A percentile compares a stretch with the other conserved stretches of the same genome.
These are phyloP conservation scores for Intellagama lesueurii DNA, from an alignment of 2,797 vertebrate genomes.

Conservation along the genomic window DNA sequence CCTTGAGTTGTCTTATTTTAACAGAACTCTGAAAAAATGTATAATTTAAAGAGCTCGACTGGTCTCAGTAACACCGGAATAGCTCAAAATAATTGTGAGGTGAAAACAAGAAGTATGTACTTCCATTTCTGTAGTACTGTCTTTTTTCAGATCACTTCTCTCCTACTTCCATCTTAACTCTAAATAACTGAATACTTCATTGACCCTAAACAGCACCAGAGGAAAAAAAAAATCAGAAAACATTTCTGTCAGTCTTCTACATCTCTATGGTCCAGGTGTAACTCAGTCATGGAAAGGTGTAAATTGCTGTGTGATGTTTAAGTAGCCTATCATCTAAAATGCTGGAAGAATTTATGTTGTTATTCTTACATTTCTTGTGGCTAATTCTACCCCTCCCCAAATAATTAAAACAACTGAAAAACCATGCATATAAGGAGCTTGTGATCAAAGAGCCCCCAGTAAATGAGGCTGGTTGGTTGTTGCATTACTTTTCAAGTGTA, in stretches of 20 bases:
- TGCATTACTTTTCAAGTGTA: too few species aligned
- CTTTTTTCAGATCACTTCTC: background rate
- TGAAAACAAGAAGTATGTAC: background rate
- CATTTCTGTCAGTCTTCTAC: background rate
- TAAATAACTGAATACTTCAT: background rate
- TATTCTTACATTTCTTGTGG: too few species aligned
- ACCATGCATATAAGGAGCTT: too few species aligned
- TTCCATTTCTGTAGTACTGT: background rate
- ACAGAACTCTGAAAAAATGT: background rate
- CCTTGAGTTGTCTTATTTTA: background rate
- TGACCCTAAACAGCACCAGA: background rate
- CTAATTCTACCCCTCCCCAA: too few species aligned
- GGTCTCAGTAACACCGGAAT: background rate
- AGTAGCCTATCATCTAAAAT: background rate
- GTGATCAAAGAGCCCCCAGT: too few species aligned
- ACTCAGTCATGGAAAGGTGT: too few species aligned
- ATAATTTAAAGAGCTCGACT: background rate
- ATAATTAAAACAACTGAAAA: too few species aligned
- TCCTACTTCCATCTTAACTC: background rate
- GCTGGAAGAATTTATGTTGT: background rate
- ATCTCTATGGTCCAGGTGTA: background rate
- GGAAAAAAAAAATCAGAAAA: background rate
- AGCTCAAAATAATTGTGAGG: background rate
- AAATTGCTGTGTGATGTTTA: background rate
- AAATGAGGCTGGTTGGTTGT: too few species aligned